Evolutionary conservation across 2,113 vertebrate species (phyloP), one percentile per base, ranked within the genome.

Genomic region (Apaloderma vittatum): DNA sequence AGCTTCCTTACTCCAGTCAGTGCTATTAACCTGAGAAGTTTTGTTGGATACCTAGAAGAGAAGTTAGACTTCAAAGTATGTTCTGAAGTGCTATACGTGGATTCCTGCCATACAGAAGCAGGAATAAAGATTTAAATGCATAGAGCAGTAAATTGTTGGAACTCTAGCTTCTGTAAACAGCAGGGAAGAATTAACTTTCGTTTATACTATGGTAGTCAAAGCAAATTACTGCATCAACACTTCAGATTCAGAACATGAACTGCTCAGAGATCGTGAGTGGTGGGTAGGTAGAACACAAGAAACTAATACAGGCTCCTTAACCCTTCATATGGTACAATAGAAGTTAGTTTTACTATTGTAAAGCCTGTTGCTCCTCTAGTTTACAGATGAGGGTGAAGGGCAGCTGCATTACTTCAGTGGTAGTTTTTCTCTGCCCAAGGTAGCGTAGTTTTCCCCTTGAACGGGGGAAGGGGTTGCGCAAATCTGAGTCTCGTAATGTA

Each of bases 1-100:
- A 62, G 12, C 52, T 86, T 75, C 59, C 37, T 93, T 70, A 45
- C 27, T 89, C 45, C 54, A 20, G 2, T 62, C 68, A 70, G 51
- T 65, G n/a, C 13, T 46, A 20, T 57, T 51, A 49, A 2, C n/a
- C 54, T 73, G 79, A 4, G 66, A 88, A 36, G 70, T 87, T 43
- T 46, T 71, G 52, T 65, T 78, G 43, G 87, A 61, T 51, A 61
- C 88, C 96, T 97, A 74, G n/a, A 93, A 95, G 46, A 90, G 29
- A 96, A 90, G 36, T 70, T 68, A 86, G 30, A 61, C 70, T 94
- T 97, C 21, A 79, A 23, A 91, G 73, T 52, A 29, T 3, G 0
- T 65, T 79, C 63, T 74, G 12, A 29, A 72, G 23, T 30, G 12
- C 61, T 63, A 59, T 78, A 71, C 8, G 12, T 36, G 6, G 34